A percentile compares a stretch with the other conserved stretches of the same genome.
These are phyloP conservation scores for Ptilorrhoa leucosticta DNA, from an alignment of 2,113 vertebrate genomes.

Conservation along the genomic window DNA sequence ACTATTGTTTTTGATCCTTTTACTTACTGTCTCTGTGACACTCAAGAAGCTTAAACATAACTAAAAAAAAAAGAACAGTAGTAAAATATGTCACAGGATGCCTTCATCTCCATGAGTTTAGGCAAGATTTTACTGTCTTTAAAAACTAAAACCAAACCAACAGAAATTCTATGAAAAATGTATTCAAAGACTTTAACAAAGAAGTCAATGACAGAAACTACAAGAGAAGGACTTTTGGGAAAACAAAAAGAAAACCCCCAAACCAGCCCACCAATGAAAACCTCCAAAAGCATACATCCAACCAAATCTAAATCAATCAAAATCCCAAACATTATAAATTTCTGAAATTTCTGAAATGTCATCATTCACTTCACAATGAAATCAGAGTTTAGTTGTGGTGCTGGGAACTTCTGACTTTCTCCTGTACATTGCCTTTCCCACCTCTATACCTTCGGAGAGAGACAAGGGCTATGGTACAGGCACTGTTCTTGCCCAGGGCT, in stretches of 20 bases:
- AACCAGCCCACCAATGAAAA: not conserved
- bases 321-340: fast-evolving
- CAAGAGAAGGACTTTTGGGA: fast-evolving
- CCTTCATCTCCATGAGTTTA: not conserved
- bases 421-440: not conserved
- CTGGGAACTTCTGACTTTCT: not conserved
- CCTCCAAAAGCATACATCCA: not conserved
- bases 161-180: not conserved
- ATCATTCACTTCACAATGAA: not conserved
- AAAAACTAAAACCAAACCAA: not conserved
- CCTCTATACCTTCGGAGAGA: not conserved
- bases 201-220: not conserved
- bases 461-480: not conserved
- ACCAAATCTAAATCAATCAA: not conserved
- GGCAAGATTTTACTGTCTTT: not conserved
- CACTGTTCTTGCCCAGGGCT: fast-evolving
- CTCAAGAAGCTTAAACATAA: not conserved
- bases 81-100: not conserved
- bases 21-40: not conserved
- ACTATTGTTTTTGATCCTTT: not conserved
- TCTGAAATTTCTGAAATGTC: not conserved
- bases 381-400: not conserved
- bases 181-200: not conserved
- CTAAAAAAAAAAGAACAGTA: not conserved
- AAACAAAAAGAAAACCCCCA: too few species aligned